Evolutionary conservation across 2,797 vertebrate species (phyloP).

Genomic region (Acanthornis magna): DNA sequence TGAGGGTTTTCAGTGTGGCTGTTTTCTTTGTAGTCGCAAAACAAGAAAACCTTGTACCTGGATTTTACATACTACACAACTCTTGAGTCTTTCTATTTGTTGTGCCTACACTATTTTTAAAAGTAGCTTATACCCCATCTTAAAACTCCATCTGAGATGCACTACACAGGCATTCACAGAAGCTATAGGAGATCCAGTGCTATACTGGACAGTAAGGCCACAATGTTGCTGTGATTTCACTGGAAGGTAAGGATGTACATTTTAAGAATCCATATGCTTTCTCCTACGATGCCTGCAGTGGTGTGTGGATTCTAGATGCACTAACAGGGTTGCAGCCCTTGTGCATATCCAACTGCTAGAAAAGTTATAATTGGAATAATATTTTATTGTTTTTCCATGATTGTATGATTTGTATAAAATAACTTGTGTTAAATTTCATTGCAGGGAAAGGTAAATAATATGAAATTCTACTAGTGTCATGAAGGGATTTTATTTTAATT

Average conservation of each 20-base stretch:
- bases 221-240: not conserved
- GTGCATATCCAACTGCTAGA: not conserved
- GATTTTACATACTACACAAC: not conserved
- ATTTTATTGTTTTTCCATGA: not conserved
- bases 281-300: not conserved
- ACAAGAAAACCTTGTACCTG: not conserved
- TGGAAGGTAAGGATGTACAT: not conserved
- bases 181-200: not conserved
- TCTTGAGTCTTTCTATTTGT: not conserved
- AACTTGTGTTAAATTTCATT: not conserved
- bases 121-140: not conserved
- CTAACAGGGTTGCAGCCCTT: not conserved
- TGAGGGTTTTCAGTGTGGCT: not conserved
- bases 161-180: not conserved
- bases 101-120: not conserved
- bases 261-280: not conserved
- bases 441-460: not conserved
- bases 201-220: not conserved
- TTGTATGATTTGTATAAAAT: not conserved
- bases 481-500: not conserved
- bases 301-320: not conserved
- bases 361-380: not conserved
- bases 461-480: not conserved
- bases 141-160: not conserved
- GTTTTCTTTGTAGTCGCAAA: not conserved